phyloP scores from a whole-genome alignment of 2,113 vertebrate species.

The Channa maculata region DNA sequence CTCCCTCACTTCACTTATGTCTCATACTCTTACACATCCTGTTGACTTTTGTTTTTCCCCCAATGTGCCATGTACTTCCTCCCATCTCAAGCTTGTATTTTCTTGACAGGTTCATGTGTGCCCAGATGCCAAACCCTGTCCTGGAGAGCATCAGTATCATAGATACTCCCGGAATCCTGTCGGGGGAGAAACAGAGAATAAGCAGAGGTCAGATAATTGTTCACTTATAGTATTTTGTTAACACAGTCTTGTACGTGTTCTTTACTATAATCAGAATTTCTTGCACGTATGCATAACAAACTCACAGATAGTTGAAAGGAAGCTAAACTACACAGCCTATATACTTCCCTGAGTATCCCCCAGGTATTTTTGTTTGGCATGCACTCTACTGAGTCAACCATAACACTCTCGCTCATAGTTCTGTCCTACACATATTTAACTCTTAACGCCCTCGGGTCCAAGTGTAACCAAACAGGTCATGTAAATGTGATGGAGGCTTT shows the following conservation, averaged over 20 bases:
- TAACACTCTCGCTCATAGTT: background rate
- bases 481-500: conserved; percentile 12
- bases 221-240: too few relatives aligned
- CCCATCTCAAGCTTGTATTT: background rate
- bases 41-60: conserved; percentile 3
- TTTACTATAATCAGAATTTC: background rate
- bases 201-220: conserved; percentile 85
- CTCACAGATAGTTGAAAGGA: conserved; percentile 44
- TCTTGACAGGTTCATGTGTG: conserved; percentile 89
- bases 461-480: conserved; percentile 13
- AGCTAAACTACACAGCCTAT: background rate
- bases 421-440: conserved; percentile 50
- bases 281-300: conserved; percentile 2
- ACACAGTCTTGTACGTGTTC: too few relatives aligned
- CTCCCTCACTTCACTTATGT: background rate
- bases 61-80: background rate
- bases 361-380: conserved; percentile 16
- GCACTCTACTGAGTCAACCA: background rate
- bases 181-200: conserved; percentile 88
- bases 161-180: conserved; percentile 92
- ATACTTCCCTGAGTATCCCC: background rate
- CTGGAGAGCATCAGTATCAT: conserved; percentile 96
- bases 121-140: conserved; percentile 91
- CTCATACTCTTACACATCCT: background rate
- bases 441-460: background rate